A percentile compares a stretch with the other conserved stretches of the same genome.
Evolutionary conservation across 2,888 invertebrate species (phyloP).

Genomic region (Phyllotreta striolata): DNA sequence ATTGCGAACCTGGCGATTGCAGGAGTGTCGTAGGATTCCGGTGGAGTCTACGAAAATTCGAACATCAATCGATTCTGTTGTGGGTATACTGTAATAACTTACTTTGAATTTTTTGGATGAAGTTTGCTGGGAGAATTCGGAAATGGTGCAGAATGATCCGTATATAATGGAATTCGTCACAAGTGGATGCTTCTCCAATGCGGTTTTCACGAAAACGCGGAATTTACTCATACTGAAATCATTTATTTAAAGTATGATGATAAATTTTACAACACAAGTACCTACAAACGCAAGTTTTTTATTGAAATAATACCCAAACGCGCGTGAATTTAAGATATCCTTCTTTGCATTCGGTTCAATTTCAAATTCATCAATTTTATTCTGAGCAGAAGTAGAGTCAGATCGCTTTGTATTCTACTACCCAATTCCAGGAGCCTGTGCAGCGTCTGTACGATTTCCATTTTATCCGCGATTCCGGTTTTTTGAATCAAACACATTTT

Average conservation of each 20-base stretch:
- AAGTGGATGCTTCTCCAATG: slow-evolving; percentile 62
- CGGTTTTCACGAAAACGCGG: slow-evolving; percentile 51
- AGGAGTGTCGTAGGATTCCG: slow-evolving; percentile 62
- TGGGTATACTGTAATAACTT: slow-evolving; percentile 51
- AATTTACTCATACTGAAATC: slow-evolving; percentile 49
- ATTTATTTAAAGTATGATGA: no score
- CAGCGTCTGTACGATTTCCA: slow-evolving; percentile 21
- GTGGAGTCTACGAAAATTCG: slow-evolving; percentile 50
- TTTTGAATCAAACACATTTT: slow-evolving; percentile 14
- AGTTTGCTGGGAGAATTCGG: slow-evolving; percentile 82
- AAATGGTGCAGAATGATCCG: slow-evolving; percentile 79
- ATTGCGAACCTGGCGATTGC: slow-evolving; percentile 68
- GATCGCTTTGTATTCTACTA: slow-evolving; percentile 18
- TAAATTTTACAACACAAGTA: no score
- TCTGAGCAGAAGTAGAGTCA: slow-evolving; percentile 6
- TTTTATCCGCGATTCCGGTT: slow-evolving; percentile 11
- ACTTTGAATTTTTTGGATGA: slow-evolving; percentile 74
- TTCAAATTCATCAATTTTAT: slow-evolving; percentile 23
- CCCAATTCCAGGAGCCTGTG: slow-evolving; percentile 24
- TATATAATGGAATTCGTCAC: slow-evolving; percentile 70
- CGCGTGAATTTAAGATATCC: slow-evolving; percentile 8
- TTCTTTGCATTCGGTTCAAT: slow-evolving; percentile 17
- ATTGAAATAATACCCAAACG: slow-evolving; percentile 1
- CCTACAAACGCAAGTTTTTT: no score
- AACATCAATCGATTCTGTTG: background rate